Base-by-base conservation (phyloP, 2,888 invertebrate genomes). In the Lithophane socia region DNA sequence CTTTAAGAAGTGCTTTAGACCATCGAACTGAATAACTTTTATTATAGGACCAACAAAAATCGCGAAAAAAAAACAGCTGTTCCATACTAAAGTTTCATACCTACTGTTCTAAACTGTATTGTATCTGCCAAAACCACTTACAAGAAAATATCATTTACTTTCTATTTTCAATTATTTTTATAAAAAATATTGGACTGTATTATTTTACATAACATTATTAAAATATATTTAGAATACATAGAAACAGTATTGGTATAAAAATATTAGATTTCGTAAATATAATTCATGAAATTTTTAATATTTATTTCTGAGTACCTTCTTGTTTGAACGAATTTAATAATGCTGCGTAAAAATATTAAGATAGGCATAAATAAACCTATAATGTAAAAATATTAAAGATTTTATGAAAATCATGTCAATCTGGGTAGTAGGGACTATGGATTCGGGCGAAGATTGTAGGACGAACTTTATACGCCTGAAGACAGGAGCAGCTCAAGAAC, bases 221-320 rank as follows among this genome's bases (percentile, higher is more conserved):
- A 47, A 67, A 63, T 52, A 37, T 47, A 61, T 56, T 72, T n/a
- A 37, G 13, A 44, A 71, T 10, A 44, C 9, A 56, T n/a, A 64
- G 3, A 49, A n/a, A 58, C 1, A 8, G 10, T 64, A 13, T 42
- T 42, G 18, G 0, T 10, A 18, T 13, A 42, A 49, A 77, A 77
- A 56, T 67, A 63, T 49, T 78, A 3, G 12, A n/a, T 44, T 77
- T 47, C 54, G 21, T 63, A 18, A 13, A 52, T 16, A 47, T 24
- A 61, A 16, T 24, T 29, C 21, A 42, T 64, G 56, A 49, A 58
- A 3, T 3, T 58, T 78, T 54, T 16, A 37, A 37, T 13, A 2
- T 0, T 12, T 18, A 56, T 67, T n/a, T 56, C 24, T 12, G 4
- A 52, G 18, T 18, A 37, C 3, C 3, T 37, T 10, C n/a, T 52